Base-by-base conservation (phyloP, 2,113 vertebrate genomes). In the Xiphophorus maculatus region DNA sequence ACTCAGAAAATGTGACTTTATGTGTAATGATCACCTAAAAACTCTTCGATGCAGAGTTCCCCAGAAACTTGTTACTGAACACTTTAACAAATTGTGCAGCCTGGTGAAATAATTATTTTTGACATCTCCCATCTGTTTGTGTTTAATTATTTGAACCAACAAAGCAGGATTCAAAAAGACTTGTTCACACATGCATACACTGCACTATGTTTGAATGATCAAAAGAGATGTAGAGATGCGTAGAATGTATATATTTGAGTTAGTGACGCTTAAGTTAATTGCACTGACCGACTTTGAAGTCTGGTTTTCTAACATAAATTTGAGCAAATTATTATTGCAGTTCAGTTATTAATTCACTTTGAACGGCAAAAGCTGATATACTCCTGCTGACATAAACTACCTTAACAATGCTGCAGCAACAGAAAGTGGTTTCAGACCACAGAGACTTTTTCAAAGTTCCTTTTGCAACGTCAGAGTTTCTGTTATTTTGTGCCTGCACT, bases 71-170 rank as follows among this genome's bases (percentile, higher is more conserved):
- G 22, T 30, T 74, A 60, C 63, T 74, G 78, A 73, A 0, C 10
- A 40, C 35, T 67, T 48, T 19, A 48, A 73, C 68, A 77, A 30
- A 86, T 85, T 63, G 78, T 58, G 73, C 64, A 64, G 68, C 71
- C 73, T 64, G 67, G 69, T 81, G 76, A 62, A 73, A 84, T 76
- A 30, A 74, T 66, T 65, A 70, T 70, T 83, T 87, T 70, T 84
- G 33, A 86, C 87, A 73, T 7, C 51, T 74, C 71, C 81, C 79
- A 91, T 91, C 84, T 83, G 86, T 73, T 78, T 67, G 29, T 9
- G 19, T 27, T 71, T 79, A 84, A 90, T 91, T 86, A 84, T 81
- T 80, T 60, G 32, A 74, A 82, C 54, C 81, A 74, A 64, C 61
- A 78, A 82, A 64, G 33, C 30, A 42, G 42, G 68, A 82, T 63